Evolutionary conservation across 2,888 invertebrate species (phyloP).

Genomic region (Thyatira batis): DNA sequence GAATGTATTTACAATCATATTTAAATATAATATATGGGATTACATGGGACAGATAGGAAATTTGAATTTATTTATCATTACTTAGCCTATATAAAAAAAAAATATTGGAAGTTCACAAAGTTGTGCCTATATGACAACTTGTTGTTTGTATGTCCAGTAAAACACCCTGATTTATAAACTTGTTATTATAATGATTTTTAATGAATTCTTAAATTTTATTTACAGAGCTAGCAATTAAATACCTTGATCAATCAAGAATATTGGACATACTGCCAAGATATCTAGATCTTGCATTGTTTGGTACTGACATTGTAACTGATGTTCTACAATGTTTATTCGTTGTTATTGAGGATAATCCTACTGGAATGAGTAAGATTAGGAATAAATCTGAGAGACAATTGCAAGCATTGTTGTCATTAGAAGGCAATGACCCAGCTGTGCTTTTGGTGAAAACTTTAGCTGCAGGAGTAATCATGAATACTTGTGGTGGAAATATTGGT

Average conservation of each 20-base stretch:
- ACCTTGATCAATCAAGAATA: conserved; percentile 84
- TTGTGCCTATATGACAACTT: too few species aligned
- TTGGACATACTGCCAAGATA: conserved; percentile 83
- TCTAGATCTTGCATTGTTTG: conserved; percentile 82
- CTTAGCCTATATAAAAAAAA: too few species aligned
- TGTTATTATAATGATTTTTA: background rate
- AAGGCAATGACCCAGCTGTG: conserved; percentile 62
- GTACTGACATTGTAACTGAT: conserved; percentile 79
- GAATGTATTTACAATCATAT: too few species aligned
- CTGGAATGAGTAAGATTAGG: conserved; percentile 80
- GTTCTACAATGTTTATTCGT: conserved; percentile 87
- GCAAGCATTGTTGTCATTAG: conserved; percentile 62
- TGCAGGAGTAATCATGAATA: conserved; percentile 82
- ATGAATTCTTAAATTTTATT: conserved; percentile 20
- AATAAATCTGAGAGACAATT: conserved; percentile 69
- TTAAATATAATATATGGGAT: too few species aligned
- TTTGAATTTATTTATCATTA: too few species aligned
- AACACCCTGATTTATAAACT: background rate
- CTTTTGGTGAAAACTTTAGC: conserved; percentile 81
- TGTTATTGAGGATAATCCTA: conserved; percentile 86
- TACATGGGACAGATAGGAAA: too few species aligned
- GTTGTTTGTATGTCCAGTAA: too few species aligned
- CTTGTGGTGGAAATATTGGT: conserved; percentile 67
- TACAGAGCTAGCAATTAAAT: conserved; percentile 83
- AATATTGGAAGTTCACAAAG: too few species aligned